Evolutionary conservation across 2,797 vertebrate species (phyloP).

Genomic region (Tolypeutes matacus): DNA sequence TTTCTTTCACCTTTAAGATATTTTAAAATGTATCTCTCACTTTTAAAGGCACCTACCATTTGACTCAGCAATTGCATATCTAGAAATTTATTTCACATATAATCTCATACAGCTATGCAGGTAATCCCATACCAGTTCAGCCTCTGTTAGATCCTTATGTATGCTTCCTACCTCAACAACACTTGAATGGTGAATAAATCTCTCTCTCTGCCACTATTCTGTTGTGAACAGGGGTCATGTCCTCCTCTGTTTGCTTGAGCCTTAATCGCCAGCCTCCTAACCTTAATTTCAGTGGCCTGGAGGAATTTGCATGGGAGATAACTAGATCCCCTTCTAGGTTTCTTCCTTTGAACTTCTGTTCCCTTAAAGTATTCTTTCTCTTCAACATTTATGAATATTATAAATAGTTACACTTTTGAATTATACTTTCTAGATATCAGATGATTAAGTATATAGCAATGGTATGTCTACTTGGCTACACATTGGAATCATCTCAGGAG

Average conservation of each 20-base stretch:
- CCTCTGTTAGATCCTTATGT: background rate
- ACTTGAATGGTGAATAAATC: background rate
- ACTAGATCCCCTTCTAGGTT: background rate
- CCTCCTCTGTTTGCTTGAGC: background rate
- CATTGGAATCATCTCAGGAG: constrained; percentile 7
- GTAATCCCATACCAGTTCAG: background rate
- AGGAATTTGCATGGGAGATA: background rate
- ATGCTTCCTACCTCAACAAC: background rate
- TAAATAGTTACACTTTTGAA: background rate
- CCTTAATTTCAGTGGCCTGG: background rate
- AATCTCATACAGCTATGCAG: background rate
- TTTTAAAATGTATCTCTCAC: constrained; percentile 12
- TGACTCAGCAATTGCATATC: constrained; percentile 50
- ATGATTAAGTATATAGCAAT: background rate
- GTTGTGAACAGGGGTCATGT: background rate
- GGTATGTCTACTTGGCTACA: background rate
- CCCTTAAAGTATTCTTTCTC: background rate
- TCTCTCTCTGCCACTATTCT: background rate
- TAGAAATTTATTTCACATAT: constrained; percentile 51
- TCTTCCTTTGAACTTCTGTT: background rate
- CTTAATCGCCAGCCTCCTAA: background rate
- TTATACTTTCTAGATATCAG: background rate
- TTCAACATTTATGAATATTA: background rate
- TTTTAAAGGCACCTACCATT: constrained; percentile 16
- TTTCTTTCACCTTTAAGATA: constrained; percentile 33